Evolutionary conservation across 2,888 invertebrate genomes (phyloP).

Genomic region (Dynastes grantii): DNA sequence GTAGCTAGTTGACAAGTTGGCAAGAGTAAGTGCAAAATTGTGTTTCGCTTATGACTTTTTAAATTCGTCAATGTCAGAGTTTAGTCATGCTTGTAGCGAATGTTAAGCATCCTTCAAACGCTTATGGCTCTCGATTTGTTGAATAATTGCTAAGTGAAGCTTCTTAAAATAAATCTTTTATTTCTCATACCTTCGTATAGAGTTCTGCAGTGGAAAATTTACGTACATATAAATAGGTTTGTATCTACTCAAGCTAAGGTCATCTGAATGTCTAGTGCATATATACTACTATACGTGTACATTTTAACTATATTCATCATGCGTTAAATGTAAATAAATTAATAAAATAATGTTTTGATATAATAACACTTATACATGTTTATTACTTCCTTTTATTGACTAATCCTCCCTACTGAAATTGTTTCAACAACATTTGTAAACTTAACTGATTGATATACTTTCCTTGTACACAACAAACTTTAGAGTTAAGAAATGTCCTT

Average conservation of each 20-base stretch:
- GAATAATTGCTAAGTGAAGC: conserved; percentile 17
- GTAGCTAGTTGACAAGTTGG: conserved; percentile 39
- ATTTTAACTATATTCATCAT: too few relatives aligned
- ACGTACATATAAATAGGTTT: neutral
- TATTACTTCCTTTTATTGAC: too few relatives aligned
- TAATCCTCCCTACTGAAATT: too few relatives aligned
- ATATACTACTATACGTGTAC: too few relatives aligned
- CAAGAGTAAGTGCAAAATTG: conserved; percentile 23
- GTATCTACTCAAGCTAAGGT: conserved; percentile 1
- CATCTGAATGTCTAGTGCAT: neutral
- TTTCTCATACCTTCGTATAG: neutral
- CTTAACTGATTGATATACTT: too few relatives aligned
- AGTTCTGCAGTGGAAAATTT: neutral
- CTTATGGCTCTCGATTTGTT: conserved; percentile 16
- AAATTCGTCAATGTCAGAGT: conserved; percentile 28
- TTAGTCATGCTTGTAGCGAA: conserved; percentile 9
- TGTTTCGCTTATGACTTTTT: conserved; percentile 23
- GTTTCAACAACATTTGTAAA: too few relatives aligned
- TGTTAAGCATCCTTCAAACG: conserved; percentile 9
- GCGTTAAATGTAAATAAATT: too few relatives aligned
- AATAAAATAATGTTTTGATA: too few relatives aligned
- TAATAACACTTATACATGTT: too few relatives aligned
- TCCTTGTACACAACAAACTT: too few relatives aligned
- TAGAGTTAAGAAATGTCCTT: too few relatives aligned
- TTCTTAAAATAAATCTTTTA: conserved; percentile 23